Percentiles rank a stretch among this genome's conserved stretches.
Conservation (phyloP, 2,113 vertebrate genomes). For the Heteronetta atricapilla region DNA sequence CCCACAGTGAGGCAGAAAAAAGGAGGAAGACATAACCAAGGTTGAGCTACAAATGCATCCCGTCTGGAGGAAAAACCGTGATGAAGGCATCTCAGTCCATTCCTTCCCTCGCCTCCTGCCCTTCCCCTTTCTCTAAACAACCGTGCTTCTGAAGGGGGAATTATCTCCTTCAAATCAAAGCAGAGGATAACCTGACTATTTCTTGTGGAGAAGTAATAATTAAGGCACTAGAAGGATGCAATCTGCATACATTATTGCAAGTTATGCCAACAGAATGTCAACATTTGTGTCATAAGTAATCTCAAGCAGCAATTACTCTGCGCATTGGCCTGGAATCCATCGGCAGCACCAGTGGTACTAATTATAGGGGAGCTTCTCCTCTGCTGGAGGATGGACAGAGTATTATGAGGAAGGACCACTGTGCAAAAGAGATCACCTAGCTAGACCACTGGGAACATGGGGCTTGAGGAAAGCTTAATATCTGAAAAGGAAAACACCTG, state of each 20-base stretch:
- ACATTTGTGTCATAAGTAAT: slow-evolving; percentile 82
- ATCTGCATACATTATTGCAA: slow-evolving; percentile 85
- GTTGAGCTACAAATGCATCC: background rate
- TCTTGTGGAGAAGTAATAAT: slow-evolving; percentile 80
- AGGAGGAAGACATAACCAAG: background rate
- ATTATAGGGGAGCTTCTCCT: slow-evolving; percentile 39
- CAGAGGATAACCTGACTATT: slow-evolving; percentile 78
- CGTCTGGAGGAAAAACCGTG: background rate
- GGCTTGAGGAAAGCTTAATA: background rate
- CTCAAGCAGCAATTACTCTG: slow-evolving; percentile 76
- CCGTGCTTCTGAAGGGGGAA: slow-evolving; percentile 19
- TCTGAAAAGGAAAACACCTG: background rate
- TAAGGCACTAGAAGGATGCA: slow-evolving; percentile 79
- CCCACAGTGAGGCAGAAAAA: background rate
- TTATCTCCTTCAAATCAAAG: slow-evolving; percentile 75
- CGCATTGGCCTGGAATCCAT: slow-evolving; percentile 65
- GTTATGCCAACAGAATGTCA: slow-evolving; percentile 86
- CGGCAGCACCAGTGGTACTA: slow-evolving; percentile 5
- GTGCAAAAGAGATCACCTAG: background rate
- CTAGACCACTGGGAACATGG: background rate
- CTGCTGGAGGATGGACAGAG: background rate
- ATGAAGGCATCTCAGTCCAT: accelerated
- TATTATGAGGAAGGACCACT: background rate
- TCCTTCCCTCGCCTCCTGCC: background rate
- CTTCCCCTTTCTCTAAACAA: slow-evolving; percentile 37